Evolutionary conservation across 2,888 invertebrate genomes (phyloP), one percentile per base, ranked within the genome.

Genomic region (Ceriagrion tenellum): DNA sequence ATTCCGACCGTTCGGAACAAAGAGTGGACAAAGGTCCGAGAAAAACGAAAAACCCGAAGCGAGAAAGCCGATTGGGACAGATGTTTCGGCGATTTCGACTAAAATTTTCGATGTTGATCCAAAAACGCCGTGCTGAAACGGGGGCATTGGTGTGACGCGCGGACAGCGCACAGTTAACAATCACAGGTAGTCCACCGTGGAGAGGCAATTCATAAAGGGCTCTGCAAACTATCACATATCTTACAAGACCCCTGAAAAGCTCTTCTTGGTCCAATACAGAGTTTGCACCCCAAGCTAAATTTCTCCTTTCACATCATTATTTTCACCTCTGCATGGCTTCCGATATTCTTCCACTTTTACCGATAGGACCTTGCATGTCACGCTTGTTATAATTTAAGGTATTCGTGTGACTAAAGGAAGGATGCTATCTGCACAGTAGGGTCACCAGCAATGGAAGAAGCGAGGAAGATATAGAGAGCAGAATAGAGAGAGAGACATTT

Each of bases 21-120:
- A 81, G 81, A 35, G 35, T 81, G 35, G 81, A 81, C 81, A 81
- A 35, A 8, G 81, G 81, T 81, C 81, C 81, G 81, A 47, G 47
- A 81, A 81, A 81, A 81, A 81, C 81, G 81, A 81, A 81, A 69
- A 81, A 35, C 81, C 30, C 26, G 81, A 47, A 81, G 81, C 30
- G 13, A 81, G 81, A 81, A 81, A 81, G 30, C 81, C 30, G 81
- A 81, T 81, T 81, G 81, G 81, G 81, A 35, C 81, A 81, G 81
- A 30, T 81, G 81, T 81, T 35, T 26, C 16, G 81, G 81, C 35
- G 81, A 81, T 81, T 81, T 10, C 12, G 81, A 81, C 12, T n/a
- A n/a, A 13, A 30, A 35, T 12, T 26, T 18, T 81, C 81, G 4
- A 13, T 35, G 81, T 35, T 35, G 81, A 30, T 35, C 30, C 30